Evolutionary conservation across 2,888 invertebrate species (phyloP).

Genomic region (Tachystola acroxantha): DNA sequence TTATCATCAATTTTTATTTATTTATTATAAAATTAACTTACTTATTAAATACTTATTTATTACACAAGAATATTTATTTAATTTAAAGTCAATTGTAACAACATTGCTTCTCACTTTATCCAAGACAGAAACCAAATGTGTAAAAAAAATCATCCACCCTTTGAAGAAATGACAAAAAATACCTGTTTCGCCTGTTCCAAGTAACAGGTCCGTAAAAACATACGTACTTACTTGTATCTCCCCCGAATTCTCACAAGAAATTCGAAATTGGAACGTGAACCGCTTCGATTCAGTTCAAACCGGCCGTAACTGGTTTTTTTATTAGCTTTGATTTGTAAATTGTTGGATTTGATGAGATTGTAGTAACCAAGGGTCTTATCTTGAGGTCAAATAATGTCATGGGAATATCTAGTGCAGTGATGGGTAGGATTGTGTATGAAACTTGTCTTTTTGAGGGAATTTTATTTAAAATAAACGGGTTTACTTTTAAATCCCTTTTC

Average conservation of each 20-base stretch:
- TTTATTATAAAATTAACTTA: too few relatives aligned
- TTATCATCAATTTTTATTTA: too few relatives aligned
- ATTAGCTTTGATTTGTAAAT: constrained; percentile 22
- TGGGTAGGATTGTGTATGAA: not conserved
- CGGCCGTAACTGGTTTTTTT: constrained; percentile 24
- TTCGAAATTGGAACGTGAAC: constrained; percentile 20
- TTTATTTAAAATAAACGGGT: not conserved
- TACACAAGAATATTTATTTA: too few relatives aligned
- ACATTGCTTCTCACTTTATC: too few relatives aligned
- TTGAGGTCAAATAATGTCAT: constrained; percentile 19
- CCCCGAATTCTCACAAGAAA: constrained; percentile 19
- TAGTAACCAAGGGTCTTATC: constrained; percentile 2
- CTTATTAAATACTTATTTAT: too few relatives aligned
- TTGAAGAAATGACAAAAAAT: constrained; percentile 6
- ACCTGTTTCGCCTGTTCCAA: constrained; percentile 20
- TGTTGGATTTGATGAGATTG: constrained; percentile 20
- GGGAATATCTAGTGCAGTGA: too few relatives aligned
- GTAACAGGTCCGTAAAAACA: constrained; percentile 25
- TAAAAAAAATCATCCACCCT: too few relatives aligned
- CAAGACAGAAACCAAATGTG: too few relatives aligned
- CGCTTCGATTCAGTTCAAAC: constrained; percentile 16
- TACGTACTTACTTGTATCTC: not conserved
- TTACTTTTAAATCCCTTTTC: too few relatives aligned
- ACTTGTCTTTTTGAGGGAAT: not conserved
- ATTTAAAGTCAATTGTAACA: not conserved